A percentile compares a stretch with the other conserved stretches of the same genome.
Conservation (phyloP, 1,140 invertebrate species). For the Leguminivora glycinivorella region DNA sequence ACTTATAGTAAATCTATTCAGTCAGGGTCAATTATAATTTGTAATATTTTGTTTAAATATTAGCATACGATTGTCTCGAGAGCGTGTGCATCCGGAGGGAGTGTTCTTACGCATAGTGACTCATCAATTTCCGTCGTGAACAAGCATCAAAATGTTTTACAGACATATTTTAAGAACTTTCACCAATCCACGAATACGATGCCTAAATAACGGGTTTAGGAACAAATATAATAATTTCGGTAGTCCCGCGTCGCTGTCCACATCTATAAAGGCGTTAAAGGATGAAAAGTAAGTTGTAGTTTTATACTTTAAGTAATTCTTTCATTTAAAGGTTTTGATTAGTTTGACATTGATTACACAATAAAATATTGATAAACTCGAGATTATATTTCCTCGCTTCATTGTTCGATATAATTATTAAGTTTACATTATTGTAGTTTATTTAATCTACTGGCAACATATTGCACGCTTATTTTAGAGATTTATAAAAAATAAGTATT, state of each 20-base stretch:
- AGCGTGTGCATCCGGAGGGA: not conserved
- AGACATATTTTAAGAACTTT: conserved; percentile 56
- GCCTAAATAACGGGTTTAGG: conserved; percentile 49
- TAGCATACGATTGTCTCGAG: not conserved
- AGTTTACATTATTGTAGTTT: no score
- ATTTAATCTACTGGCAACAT: no score
- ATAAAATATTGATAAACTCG: conserved; percentile 9
- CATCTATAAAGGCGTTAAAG: conserved; percentile 54
- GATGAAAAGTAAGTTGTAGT: conserved; percentile 63
- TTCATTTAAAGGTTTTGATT: not conserved
- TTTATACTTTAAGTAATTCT: not conserved
- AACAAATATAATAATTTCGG: conserved; percentile 58
- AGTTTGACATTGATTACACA: conserved; percentile 25
- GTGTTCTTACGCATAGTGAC: not conserved
- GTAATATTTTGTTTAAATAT: conserved; percentile 19
- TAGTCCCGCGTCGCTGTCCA: conserved; percentile 56
- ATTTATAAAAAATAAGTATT: no score
- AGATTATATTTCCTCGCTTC: not conserved
- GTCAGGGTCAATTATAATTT: conserved; percentile 27
- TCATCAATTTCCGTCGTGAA: not conserved
- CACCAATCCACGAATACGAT: conserved; percentile 40
- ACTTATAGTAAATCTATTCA: conserved; percentile 16
- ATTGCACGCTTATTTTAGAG: no score
- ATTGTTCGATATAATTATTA: no score
- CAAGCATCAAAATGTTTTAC: conserved; percentile 50